Conservation (phyloP, 2,888 invertebrate genomes). For the Limnephilus lunatus region DNA sequence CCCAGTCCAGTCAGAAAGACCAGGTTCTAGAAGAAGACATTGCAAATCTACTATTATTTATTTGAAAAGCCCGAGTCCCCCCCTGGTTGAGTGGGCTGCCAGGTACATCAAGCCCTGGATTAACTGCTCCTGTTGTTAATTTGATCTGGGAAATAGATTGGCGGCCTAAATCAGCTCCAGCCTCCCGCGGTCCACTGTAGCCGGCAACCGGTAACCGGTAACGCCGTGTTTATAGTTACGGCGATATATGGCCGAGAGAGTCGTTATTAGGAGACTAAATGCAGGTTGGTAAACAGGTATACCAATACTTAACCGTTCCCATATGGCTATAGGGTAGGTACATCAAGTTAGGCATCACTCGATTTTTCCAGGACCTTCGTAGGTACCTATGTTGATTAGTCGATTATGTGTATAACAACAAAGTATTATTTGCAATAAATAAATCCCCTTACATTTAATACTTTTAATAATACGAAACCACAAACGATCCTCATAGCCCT, state of each 20-base stretch:
- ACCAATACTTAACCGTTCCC: background rate
- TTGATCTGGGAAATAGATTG: constrained; percentile 66
- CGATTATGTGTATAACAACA: too few species aligned
- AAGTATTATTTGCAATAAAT: too few species aligned
- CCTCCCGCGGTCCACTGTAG: constrained; percentile 16
- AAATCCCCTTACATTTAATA: too few species aligned
- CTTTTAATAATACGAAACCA: too few species aligned
- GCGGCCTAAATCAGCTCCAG: constrained; percentile 62
- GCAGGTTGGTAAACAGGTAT: background rate
- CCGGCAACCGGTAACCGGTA: constrained; percentile 32
- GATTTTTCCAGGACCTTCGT: background rate
- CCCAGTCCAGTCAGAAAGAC: too few species aligned
- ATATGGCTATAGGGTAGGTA: background rate
- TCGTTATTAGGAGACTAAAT: constrained; percentile 13
- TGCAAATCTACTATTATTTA: too few species aligned
- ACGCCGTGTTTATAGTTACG: constrained; percentile 53
- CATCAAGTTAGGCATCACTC: background rate
- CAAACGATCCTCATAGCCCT: too few species aligned
- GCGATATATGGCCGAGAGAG: constrained; percentile 44
- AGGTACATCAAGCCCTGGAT: constrained; percentile 60
- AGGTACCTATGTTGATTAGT: too few species aligned
- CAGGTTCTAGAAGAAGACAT: too few species aligned
- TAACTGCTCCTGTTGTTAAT: constrained; percentile 66
- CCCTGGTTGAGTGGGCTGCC: background rate
- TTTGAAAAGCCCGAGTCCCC: background rate